Percentiles rank a stretch among this genome's conserved stretches.
Conservation (phyloP, 2,888 invertebrate genomes). For the Cyclophora albipunctata region DNA sequence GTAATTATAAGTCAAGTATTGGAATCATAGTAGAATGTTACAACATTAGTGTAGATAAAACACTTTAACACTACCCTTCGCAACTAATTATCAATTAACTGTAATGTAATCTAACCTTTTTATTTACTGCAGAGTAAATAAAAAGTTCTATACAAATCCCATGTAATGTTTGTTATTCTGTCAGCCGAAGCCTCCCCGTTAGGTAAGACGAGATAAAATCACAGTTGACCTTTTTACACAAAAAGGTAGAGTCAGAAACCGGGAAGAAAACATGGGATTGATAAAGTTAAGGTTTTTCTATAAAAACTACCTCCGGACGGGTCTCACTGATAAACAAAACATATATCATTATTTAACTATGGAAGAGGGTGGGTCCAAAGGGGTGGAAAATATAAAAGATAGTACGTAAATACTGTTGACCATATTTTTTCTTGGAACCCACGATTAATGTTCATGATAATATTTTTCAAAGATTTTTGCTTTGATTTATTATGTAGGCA, state of each 20-base stretch:
- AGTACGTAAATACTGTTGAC: slow-evolving; percentile 7
- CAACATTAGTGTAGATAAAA: too few relatives aligned
- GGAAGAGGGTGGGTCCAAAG: slow-evolving; percentile 8
- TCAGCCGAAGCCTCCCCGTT: too few relatives aligned
- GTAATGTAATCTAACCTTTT: too few relatives aligned
- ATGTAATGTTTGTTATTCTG: too few relatives aligned
- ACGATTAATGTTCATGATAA: slow-evolving; percentile 16
- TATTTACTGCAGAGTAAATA: too few relatives aligned
- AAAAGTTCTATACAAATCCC: too few relatives aligned
- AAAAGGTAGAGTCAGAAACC: slow-evolving; percentile 14
- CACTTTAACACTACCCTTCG: too few relatives aligned
- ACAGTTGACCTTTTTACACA: slow-evolving; percentile 17
- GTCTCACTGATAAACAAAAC: slow-evolving; percentile 15
- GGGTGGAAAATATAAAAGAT: slow-evolving; percentile 10
- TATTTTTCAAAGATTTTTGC: not conserved
- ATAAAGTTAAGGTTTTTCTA: slow-evolving; percentile 10
- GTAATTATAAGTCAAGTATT: too few relatives aligned
- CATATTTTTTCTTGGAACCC: slow-evolving; percentile 13
- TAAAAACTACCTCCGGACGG: slow-evolving; percentile 5
- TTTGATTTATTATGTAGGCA: too few relatives aligned
- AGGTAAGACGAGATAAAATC: slow-evolving; percentile 16
- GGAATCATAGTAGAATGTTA: too few relatives aligned
- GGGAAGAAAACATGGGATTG: slow-evolving; percentile 16
- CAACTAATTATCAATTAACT: too few relatives aligned
- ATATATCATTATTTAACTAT: slow-evolving; percentile 17